Conservation (phyloP, 2,113 vertebrate genomes). For the Macaca nemestrina region DNA sequence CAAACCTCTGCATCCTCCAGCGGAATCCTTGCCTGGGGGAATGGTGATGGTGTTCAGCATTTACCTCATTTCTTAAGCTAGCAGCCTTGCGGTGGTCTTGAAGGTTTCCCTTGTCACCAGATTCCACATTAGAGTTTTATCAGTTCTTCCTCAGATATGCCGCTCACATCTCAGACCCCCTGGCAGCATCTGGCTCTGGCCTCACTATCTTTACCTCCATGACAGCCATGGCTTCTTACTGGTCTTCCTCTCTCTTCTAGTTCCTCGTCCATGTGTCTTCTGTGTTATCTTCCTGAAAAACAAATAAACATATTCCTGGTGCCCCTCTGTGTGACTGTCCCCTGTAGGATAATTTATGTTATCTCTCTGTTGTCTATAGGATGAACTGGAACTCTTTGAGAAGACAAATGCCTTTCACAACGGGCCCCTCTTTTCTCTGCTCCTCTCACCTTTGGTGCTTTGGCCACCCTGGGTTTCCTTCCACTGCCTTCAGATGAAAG, state of each 20-base stretch:
- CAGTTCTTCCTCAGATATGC: neutral
- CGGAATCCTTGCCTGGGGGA: neutral
- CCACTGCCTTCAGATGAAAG: neutral
- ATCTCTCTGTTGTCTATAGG: neutral
- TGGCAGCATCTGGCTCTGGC: fast-evolving
- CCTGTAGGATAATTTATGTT: neutral
- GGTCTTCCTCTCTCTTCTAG: neutral
- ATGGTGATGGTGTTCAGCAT: neutral
- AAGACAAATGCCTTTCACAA: neutral
- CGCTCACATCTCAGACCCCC: neutral
- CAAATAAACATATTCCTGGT: neutral
- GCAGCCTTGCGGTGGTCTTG: neutral
- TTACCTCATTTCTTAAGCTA: neutral
- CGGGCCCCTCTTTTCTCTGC: neutral
- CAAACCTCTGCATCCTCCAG: neutral
- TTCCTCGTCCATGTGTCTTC: neutral
- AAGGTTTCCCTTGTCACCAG: neutral
- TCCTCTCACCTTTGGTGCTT: neutral
- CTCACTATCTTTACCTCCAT: neutral
- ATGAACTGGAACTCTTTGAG: neutral
- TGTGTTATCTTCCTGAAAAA: neutral
- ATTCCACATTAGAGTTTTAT: neutral
- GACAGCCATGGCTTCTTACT: neutral
- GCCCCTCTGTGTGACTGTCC: neutral
- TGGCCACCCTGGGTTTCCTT: neutral